These are phyloP conservation scores for Aptenodytes patagonicus DNA, from an alignment of 2,113 vertebrate genomes.

Conservation along the genomic window DNA sequence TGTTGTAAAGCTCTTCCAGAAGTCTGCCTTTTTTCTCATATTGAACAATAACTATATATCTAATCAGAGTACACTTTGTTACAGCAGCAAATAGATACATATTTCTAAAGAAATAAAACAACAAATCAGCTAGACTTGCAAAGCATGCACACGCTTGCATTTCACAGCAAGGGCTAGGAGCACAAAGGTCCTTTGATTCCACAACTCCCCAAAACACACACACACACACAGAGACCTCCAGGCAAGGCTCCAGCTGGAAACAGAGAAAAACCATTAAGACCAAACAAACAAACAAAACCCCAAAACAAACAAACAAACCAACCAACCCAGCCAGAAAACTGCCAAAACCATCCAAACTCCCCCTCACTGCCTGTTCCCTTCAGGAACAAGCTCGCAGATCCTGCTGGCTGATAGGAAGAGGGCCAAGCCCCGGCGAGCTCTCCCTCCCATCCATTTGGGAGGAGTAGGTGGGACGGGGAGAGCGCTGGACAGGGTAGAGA, in stretches of 20 bases:
- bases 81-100: background rate
- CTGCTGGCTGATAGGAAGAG: background rate
- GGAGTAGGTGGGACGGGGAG: background rate
- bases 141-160: background rate
- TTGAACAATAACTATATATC: background rate
- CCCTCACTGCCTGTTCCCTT: background rate
- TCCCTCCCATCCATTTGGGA: background rate
- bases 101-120: background rate
- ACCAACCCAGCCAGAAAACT: background rate
- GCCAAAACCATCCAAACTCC: background rate
- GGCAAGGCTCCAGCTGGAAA: slow-evolving; percentile 19
- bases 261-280: background rate
- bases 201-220: background rate
- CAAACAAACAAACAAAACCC: background rate
- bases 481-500: background rate
- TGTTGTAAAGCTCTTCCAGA: slow-evolving; percentile 35
- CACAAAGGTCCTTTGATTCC: slow-evolving; percentile 15
- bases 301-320: background rate
- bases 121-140: background rate
- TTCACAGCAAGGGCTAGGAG: background rate
- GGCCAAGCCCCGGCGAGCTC: background rate
- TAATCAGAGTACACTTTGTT: background rate
- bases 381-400: background rate
- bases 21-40: background rate
- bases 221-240: background rate